Evolutionary conservation across 2,113 vertebrate genomes (phyloP).

Genomic region (Coregonus clupeaformis): DNA sequence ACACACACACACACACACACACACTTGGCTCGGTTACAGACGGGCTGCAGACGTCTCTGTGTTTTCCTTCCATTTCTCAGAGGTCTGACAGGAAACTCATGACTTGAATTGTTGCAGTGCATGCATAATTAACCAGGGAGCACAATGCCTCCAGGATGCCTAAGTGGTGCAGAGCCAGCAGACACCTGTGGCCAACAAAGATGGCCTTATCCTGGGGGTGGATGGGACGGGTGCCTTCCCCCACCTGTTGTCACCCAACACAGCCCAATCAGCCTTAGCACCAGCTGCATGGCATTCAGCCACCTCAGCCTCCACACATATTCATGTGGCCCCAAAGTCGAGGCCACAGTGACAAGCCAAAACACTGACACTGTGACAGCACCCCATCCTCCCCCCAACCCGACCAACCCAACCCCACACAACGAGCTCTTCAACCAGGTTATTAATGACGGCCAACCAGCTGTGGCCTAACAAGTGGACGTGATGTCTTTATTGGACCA

Average conservation of each 20-base stretch:
- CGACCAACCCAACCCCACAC: constrained; percentile 27
- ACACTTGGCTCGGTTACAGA: constrained; percentile 8
- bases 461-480: constrained; percentile 43
- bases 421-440: constrained; percentile 64
- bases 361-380: constrained; percentile 23
- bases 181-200: constrained; percentile 77
- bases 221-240: constrained; percentile 33
- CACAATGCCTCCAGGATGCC: background rate
- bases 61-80: background rate
- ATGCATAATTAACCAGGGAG: constrained; percentile 11
- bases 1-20: too few relatives aligned
- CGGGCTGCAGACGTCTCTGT: background rate
- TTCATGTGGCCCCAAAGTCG: constrained; percentile 15
- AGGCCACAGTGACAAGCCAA: constrained; percentile 33
- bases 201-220: constrained; percentile 61
- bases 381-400: background rate
- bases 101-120: constrained; percentile 3
- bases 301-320: constrained; percentile 20
- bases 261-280: constrained; percentile 15
- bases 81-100: constrained; percentile 6
- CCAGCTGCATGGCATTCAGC: constrained; percentile 63
- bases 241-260: constrained; percentile 49
- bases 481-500: constrained; percentile 19
- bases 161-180: constrained; percentile 18
- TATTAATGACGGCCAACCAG: constrained; percentile 47